Base-by-base conservation (phyloP, 2,797 vertebrate species). In the Anabas testudineus region DNA sequence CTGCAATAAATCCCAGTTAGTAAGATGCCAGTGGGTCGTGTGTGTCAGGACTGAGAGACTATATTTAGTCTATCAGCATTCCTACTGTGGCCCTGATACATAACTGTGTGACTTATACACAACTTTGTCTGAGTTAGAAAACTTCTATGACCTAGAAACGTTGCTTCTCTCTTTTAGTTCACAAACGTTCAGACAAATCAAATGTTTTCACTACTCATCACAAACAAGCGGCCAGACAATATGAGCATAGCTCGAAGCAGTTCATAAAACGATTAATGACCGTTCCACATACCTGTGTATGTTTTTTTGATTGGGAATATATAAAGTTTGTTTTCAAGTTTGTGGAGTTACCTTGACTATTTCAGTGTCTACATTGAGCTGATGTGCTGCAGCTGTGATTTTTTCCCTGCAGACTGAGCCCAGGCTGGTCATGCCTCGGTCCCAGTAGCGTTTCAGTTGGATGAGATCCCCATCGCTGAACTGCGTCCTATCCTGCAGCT, bases 401-500 rank as follows among this genome's bases (percentile, higher is more conserved):
- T 99, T 99, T 90, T 99, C 97, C 92, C 95, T 94, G 93, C 98
- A 99, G 74, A 99, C 96, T 30, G 97, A 98, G 74, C 98, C 98
- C 91, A 99, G 92, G 83, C 98, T 99, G 86, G 98, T 99, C 98
- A 99, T 99, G 82, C 98, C 98, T 80, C 96, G 94, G 90, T 99
- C 98, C 98, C 98, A 99, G 90, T 97, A 99, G 74, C 96, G 96
- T 94, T 99, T 99, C 82, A 99, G 94, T 19, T 95, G 95, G 74
- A 95, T 89, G 81, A 99, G 93, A 88, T 99, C 98, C 84, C 82
- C 94, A 65, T 98, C 96, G 73, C 97, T 99, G 90, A 99, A 99
- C 86, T 99, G 98, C 58, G 97, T 99, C 71, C 97, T 95, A 87
- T 99, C 98, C 91, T 99, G 98, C 78, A 99, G 93, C 98, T 99